phyloP scores from a whole-genome alignment of 1,140 invertebrate genomes.

The Gonioctena quinquepunctata region DNA sequence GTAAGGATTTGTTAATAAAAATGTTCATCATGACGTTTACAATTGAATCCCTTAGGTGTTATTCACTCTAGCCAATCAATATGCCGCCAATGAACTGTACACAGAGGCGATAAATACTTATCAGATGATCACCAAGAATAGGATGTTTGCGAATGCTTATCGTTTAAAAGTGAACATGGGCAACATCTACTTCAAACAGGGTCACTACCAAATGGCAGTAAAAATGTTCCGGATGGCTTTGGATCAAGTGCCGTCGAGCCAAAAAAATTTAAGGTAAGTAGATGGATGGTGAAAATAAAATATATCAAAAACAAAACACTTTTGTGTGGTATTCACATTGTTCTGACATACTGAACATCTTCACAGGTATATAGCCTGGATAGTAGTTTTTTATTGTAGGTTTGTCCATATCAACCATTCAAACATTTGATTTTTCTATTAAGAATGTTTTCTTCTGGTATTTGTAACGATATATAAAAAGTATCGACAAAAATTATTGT shows the following conservation, averaged over 20 bases:
- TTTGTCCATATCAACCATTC: too few relatives aligned
- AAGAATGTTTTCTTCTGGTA: too few relatives aligned
- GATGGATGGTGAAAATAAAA: not conserved
- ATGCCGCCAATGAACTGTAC: slow-evolving; percentile 91
- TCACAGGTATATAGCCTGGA: too few relatives aligned
- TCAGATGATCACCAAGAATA: slow-evolving; percentile 84
- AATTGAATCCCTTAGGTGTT: slow-evolving; percentile 74
- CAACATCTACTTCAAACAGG: slow-evolving; percentile 95
- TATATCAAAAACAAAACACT: too few relatives aligned
- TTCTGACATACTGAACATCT: too few relatives aligned
- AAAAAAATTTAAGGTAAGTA: slow-evolving; percentile 84
- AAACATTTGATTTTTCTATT: too few relatives aligned
- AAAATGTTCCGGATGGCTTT: slow-evolving; percentile 72
- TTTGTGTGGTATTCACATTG: too few relatives aligned
- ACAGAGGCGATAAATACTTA: slow-evolving; percentile 96
- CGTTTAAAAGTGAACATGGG: slow-evolving; percentile 97
- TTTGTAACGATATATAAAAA: too few relatives aligned
- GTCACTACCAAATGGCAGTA: slow-evolving; percentile 92
- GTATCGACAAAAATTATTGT: too few relatives aligned
- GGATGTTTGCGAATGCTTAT: slow-evolving; percentile 84
- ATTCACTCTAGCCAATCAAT: slow-evolving; percentile 93
- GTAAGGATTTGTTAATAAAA: slow-evolving; percentile 60
- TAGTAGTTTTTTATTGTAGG: too few relatives aligned
- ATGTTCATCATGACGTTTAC: not conserved
- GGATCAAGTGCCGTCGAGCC: slow-evolving; percentile 66